Evolutionary conservation across 2,888 invertebrate genomes (phyloP), one percentile per base, ranked within the genome.

Genomic region (Marasmarcha lunaedactyla): DNA sequence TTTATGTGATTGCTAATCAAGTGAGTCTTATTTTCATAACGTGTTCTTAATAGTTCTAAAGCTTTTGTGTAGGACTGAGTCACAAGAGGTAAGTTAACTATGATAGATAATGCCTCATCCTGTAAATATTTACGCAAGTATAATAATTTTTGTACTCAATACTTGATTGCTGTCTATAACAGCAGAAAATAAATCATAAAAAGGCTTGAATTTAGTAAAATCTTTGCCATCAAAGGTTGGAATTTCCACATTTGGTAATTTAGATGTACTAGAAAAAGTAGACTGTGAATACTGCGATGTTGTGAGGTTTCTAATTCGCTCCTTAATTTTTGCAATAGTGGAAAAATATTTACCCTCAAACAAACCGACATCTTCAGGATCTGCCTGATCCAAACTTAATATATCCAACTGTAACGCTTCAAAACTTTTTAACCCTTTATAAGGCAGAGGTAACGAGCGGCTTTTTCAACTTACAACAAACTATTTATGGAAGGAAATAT

Each of bases 111-210:
- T n/a, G 41, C 37, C 6, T 41, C 41, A 35, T 15, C 37, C 4
- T n/a, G 3, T n/a, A 30, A 42, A 40, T 41, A 45, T 33, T 44
- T 46, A 7, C 42, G 15, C 15, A 48, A 30, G 30, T 46, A 46
- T 37, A 41, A 48, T 14, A 46, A 13, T 30, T 45, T 44, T 15
- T 43, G 41, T 4, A 45, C 42, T 39, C 2, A 47, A 15, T 7
- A 40, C 15, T 1, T 34, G 37, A n/a, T 49, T 45, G 6, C 39
- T 46, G n/a, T 47, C 38, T n/a, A 49, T 47, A 2, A 49, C 41
- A 26, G 49, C 49, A 10, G n/a, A 42, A 35, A 48, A 48, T 1
- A 46, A 27, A 5, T 48, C 46, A 25, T 39, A 20, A 34, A 48
- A 44, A 1, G 46, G 45, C 7, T 13, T 44, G 14, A 13, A 48